Evolutionary conservation across 2,888 invertebrate species (phyloP), one percentile per base, ranked within the genome.

Genomic region (Sussaba pulchella): DNA sequence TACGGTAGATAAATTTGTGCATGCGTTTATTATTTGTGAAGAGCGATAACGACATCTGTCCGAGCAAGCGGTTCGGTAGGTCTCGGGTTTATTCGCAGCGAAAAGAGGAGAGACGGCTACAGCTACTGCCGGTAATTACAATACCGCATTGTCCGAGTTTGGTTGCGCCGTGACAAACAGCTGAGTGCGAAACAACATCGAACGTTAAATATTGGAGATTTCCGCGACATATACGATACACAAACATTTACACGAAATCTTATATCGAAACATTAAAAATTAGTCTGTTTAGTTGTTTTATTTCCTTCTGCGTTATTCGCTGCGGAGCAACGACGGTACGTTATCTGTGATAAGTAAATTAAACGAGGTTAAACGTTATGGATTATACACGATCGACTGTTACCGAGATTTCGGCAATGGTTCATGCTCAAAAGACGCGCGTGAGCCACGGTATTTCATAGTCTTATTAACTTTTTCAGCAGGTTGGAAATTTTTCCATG

Each of bases 401-500:
- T 61, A 39, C 61, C 36, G 19, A 14, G 59, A 5, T 61, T 21
- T 61, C 19, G 41, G 12, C 12, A 43, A 43, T 3, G n/a, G n/a
- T 43, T 43, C 12, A 31, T 69, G 19, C 31, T 69, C n/a, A 21
- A 63, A 26, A 10, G n/a, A n/a, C 45, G 64, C 43, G 31, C n/a
- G 50, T 31, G 45, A 36, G 2, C 10, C 52, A 19, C 17, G n/a
- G 52, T 41, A 52, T 12, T 24, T 41, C 12, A 26, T 12, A 21
- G 39, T 61, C 6, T n/a, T 2, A 45, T 67, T 47, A 4, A 21
- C 54, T 59, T 66, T n/a, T 72, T n/a, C 57, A 83, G 78, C 59
- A 59, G 57, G 26, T 45, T 36, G 67, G 47, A 9, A 78, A 64
- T 63, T 70, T 39, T 45, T 82, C 69, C 61, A 88, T 87, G 86